phyloP scores from a whole-genome alignment of 1,140 invertebrate species.

The Cataglyphis hispanica region DNA sequence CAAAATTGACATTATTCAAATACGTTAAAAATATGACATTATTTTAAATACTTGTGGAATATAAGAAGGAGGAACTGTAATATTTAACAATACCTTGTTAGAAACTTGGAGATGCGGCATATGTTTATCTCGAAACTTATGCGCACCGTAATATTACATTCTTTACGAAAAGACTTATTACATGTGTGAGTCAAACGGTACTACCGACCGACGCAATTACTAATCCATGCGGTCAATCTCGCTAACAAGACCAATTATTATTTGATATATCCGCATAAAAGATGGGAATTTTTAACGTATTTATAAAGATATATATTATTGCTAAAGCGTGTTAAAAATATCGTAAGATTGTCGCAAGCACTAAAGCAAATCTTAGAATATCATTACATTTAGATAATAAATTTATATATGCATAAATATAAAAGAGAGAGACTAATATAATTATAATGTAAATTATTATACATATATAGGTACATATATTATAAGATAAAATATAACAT shows the following conservation, averaged over 20 bases:
- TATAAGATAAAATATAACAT: background rate
- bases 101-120: conserved; percentile 17
- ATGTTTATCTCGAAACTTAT: conserved; percentile 33
- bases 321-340: conserved; percentile 63
- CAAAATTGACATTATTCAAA: conserved; percentile 4
- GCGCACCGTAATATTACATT: conserved; percentile 23
- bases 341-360: conserved; percentile 41
- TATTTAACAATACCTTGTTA: background rate
- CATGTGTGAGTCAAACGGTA: conserved; percentile 63
- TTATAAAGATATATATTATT: conserved; percentile 65
- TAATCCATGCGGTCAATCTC: conserved; percentile 32
- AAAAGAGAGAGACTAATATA: too few relatives aligned
- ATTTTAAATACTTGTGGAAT: background rate
- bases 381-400: background rate
- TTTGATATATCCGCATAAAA: conserved; percentile 63
- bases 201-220: conserved; percentile 35
- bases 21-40: background rate
- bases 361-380: background rate
- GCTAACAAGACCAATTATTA: conserved; percentile 60
- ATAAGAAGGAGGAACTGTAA: background rate
- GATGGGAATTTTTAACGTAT: conserved; percentile 63
- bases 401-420: too few relatives aligned
- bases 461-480: too few relatives aligned
- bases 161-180: conserved; percentile 43
- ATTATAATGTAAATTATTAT: too few relatives aligned